Percentiles rank a stretch among this genome's conserved stretches.
These are phyloP conservation scores for Brachypteracias leptosomus DNA, from an alignment of 2,113 vertebrate species.

Conservation along the genomic window DNA sequence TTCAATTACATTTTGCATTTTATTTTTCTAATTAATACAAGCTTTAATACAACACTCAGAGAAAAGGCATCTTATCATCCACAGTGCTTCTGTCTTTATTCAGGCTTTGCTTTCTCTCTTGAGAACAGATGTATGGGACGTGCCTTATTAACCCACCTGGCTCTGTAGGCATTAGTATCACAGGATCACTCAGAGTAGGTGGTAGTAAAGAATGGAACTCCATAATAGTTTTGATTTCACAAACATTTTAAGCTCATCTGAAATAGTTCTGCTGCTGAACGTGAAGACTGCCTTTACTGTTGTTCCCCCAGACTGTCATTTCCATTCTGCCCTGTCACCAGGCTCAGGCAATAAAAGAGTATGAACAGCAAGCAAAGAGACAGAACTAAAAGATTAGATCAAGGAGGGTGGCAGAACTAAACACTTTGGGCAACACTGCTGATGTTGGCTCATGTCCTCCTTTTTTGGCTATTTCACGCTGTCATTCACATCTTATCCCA, in stretches of 20 bases:
- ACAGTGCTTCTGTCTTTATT: neutral
- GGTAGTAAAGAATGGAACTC: constrained; percentile 6
- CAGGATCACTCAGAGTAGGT: neutral
- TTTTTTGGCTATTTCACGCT: neutral
- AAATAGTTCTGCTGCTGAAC: neutral
- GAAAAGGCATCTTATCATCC: neutral
- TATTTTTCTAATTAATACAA: too few relatives aligned
- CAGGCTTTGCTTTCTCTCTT: neutral
- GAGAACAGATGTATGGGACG: neutral
- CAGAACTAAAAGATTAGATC: neutral
- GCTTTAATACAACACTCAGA: neutral
- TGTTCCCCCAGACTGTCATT: neutral
- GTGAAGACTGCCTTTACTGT: neutral
- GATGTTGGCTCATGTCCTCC: neutral
- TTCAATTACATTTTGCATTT: too few relatives aligned
- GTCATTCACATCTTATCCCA: accelerated
- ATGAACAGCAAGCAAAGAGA: neutral
- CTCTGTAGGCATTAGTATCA: neutral
- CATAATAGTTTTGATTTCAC: neutral
- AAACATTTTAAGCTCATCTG: neutral
- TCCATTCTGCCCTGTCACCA: neutral
- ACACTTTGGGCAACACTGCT: neutral
- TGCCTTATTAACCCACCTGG: neutral
- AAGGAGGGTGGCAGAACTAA: neutral
- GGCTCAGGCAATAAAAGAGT: neutral